A percentile compares a stretch with the other conserved stretches of the same genome.
Conservation (phyloP, 37 sponge, comb jelly and placozoan species). For the Trichoplax adhaerens region DNA sequence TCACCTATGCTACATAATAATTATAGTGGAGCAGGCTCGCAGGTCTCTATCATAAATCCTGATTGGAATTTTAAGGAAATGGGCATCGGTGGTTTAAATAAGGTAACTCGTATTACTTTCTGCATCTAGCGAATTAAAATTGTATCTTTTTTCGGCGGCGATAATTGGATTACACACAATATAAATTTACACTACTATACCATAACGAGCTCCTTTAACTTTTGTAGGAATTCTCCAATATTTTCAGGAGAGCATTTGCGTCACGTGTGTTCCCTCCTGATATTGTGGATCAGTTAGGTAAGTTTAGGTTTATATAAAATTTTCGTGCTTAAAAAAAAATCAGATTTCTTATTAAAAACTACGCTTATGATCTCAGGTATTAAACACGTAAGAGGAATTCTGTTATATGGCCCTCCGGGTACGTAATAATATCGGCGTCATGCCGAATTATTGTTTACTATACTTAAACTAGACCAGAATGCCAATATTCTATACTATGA, state of each 20-base stretch:
- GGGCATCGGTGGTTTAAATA: conserved; percentile 94
- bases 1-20: too few species aligned
- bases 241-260: conserved; percentile 95
- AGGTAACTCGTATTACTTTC: not conserved
- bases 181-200: too few species aligned
- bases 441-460: not conserved
- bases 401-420: conserved; percentile 48
- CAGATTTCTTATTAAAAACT: too few species aligned
- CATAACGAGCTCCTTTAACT: not conserved
- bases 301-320: not conserved
- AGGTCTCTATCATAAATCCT: conserved; percentile 55
- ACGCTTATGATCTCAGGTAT: conserved; percentile 14
- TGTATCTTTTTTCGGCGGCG: not conserved
- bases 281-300: conserved; percentile 75
- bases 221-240: conserved; percentile 73
- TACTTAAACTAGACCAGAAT: not conserved
- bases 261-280: conserved; percentile 94
- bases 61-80: conserved; percentile 92
- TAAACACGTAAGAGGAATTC: conserved; percentile 86
- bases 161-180: too few species aligned
- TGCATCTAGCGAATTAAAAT: not conserved
- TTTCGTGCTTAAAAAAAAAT: not conserved
- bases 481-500: conserved; percentile 2
- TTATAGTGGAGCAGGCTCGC: too few species aligned
- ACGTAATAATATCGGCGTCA: not conserved